Evolutionary conservation across 2,888 invertebrate genomes (phyloP), one percentile per base, ranked within the genome.

Genomic region (Acleris cristana): DNA sequence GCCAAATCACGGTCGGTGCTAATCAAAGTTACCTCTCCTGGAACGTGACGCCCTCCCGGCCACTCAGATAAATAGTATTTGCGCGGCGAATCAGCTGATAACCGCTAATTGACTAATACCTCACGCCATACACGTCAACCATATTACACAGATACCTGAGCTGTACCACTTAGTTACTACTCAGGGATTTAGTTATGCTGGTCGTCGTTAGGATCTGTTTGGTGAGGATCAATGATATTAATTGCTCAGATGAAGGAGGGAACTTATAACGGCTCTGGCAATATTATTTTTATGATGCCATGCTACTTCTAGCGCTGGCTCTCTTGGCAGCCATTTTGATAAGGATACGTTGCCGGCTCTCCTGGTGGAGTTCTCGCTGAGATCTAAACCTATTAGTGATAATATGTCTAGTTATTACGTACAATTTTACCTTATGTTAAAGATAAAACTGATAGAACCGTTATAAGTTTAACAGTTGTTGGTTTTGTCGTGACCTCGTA

Each of bases 21-120:
- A 44, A 56, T 56, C 44, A 44, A 34, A n/a, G 18, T 34, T 23
- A 56, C 56, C 56, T 56, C 56, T 44, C 19, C 40, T 8, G 10
- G 61, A 45, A 66, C 66, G 66, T 66, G 66, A 61, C 61, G 56
- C 51, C 45, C 56, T 12, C 52, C 45, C 52, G 2, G 21, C 23
- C 5, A 4, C 45, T 26, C 51, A 66, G 66, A 56, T 66, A 61
- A 40, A 62, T 61, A 26, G 55, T 65, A 45, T 66, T 66, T 66
- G 66, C 56, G 19, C 52, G 66, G 58, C 61, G 56, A 61, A 66
- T 66, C 65, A 66, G 52, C 52, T 57, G 61, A 66, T 66, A 66
- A 61, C 66, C 44, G 52, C 30, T 66, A 66, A 66, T 66, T 66
- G 66, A 52, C 61, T 52, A 56, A 66, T 66, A 66, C 66, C 66